Percentiles rank a stretch among this genome's conserved stretches.
These are phyloP conservation scores for Melanargia galathea DNA, from an alignment of 2,888 invertebrate genomes.

Conservation along the genomic window DNA sequence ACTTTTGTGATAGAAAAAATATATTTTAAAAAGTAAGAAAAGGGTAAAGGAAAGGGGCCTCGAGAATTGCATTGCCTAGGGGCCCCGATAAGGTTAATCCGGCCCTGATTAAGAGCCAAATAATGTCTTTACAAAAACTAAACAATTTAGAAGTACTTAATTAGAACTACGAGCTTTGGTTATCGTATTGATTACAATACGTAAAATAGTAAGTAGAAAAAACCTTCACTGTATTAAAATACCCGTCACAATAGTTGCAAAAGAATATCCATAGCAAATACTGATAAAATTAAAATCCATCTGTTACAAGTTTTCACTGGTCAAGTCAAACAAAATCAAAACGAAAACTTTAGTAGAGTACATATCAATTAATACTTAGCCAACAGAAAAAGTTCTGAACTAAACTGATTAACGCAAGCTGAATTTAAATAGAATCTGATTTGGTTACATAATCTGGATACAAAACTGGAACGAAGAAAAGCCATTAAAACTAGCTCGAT, in stretches of 20 bases:
- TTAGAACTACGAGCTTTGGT: too few relatives aligned
- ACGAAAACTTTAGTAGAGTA: background rate
- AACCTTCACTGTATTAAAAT: too few relatives aligned
- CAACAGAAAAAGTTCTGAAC: conserved; percentile 42
- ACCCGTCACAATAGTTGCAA: too few relatives aligned
- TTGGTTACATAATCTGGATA: conserved; percentile 47
- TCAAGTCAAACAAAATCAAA: conserved; percentile 12
- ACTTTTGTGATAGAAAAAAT: too few relatives aligned
- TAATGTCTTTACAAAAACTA: too few relatives aligned
- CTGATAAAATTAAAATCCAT: background rate
- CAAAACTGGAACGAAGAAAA: conserved; percentile 50
- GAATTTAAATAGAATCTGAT: conserved; percentile 47
- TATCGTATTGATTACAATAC: too few relatives aligned
- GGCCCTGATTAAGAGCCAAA: too few relatives aligned
- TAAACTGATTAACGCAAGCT: conserved; percentile 50
- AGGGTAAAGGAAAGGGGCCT: too few relatives aligned
- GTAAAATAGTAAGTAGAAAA: too few relatives aligned
- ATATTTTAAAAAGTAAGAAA: too few relatives aligned
- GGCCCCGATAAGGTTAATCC: too few relatives aligned
- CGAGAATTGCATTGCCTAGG: too few relatives aligned
- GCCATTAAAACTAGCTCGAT: conserved; percentile 49
- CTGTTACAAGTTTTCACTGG: background rate
- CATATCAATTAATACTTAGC: conserved; percentile 28
- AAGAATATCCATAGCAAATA: background rate
- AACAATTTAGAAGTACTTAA: background rate